Evolutionary conservation across 2,797 vertebrate genomes (phyloP).

Genomic region (Leontopithecus rosalia): DNA sequence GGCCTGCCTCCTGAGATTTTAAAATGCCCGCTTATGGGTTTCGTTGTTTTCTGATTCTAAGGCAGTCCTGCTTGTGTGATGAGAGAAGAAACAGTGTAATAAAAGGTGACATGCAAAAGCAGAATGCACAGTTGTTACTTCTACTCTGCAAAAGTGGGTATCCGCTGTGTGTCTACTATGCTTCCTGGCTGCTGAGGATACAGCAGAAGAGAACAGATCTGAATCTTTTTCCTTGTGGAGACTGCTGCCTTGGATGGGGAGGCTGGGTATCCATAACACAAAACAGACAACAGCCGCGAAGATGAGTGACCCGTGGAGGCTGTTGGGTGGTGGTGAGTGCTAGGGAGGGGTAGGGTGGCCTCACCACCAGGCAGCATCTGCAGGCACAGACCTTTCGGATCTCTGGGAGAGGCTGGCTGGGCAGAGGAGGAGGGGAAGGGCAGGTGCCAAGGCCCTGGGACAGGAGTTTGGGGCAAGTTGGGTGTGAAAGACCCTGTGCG

Average conservation of each 20-base stretch:
- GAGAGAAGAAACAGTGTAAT: neutral
- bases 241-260: fast-evolving
- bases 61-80: neutral
- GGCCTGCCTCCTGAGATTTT: neutral
- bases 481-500: fast-evolving
- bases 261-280: fast-evolving
- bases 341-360: neutral
- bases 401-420: too few species aligned
- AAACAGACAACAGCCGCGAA: fast-evolving
- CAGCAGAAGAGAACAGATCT: neutral
- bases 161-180: fast-evolving
- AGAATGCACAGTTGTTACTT: neutral
- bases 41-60: neutral
- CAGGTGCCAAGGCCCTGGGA: neutral
- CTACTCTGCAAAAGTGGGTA: neutral
- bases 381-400: neutral
- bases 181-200: neutral
- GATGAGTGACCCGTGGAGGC: fast-evolving
- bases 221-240: too few species aligned
- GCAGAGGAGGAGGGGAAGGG: neutral
- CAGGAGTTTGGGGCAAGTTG: fast-evolving
- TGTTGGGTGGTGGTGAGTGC: fast-evolving
- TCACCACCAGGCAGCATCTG: neutral
- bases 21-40: neutral
- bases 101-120: neutral